Evolutionary conservation across 2,797 vertebrate species (phyloP), one percentile per base, ranked within the genome.

Genomic region (Tragopan temminckii): DNA sequence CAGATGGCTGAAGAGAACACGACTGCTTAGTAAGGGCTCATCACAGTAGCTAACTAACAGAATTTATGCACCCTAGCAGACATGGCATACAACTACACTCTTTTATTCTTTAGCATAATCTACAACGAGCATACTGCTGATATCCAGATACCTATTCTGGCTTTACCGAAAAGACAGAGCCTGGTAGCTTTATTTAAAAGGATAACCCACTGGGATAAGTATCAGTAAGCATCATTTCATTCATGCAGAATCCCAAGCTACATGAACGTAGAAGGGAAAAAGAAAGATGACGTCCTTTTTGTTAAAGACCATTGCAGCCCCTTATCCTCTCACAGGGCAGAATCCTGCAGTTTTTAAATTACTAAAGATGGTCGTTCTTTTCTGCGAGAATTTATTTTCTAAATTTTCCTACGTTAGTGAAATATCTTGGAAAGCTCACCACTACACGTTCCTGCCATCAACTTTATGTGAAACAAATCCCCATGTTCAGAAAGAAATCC

Each of bases 1-100:
- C 94, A 99, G 98, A 89, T 99, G 98, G 91, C 99, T 99, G 40
- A 1, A 85, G 77, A 33, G 13, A 53, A 94, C 27, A 57, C 14
- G 3, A 43, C 48, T 7, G 33, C 36, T 94, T 10, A 86, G 62
- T 13, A 5, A 20, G 3, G 21, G 11, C 33, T 9, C 80, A 4
- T 8, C 38, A 19, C 33, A 40, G 67, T 6, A 27, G 38, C 27
- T 20, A 23, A n/a, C 5, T 9, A 36, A 31, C 48, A 64, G 15
- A 3, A 46, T 5, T 43, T 7, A 18, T 4, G 27, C 17, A 46
- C 74, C 71, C 66, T 79, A 20, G 21, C 46, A 20, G 21, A 13
- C 8, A 7, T 0, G 1, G 42, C 2, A 11, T 4, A 8, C 43
- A 38, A 21, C 31, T 17, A 27, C 13, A 8, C 36, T 43, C n/a